Evolutionary conservation across 1,140 invertebrate species (phyloP).

Genomic region (Pogonognathellus flavescens): DNA sequence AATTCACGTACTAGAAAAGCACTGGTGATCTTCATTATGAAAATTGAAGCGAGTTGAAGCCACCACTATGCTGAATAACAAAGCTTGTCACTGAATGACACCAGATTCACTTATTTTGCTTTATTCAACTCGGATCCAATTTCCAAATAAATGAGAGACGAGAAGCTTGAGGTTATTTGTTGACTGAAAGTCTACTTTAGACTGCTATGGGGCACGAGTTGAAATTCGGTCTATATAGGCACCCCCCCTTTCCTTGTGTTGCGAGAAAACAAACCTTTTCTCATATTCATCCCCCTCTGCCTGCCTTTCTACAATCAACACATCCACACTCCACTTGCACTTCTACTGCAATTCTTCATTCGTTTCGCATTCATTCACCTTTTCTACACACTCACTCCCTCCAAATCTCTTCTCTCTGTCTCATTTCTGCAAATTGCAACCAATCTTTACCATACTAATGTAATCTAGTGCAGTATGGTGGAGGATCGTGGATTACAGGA

Average conservation of each 20-base stretch:
- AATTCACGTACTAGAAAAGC: slow-evolving; percentile 28
- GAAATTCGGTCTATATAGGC: slow-evolving; percentile 53
- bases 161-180: neutral
- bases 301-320: neutral
- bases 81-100: neutral
- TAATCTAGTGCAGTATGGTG: neutral
- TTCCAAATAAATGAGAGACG: neutral
- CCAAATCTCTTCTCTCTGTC: too few relatives aligned
- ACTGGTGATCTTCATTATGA: slow-evolving; percentile 41
- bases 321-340: neutral
- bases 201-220: slow-evolving; percentile 21
- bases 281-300: neutral
- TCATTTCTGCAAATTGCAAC: neutral
- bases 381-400: too few relatives aligned
- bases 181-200: slow-evolving; percentile 12
- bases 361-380: too few relatives aligned
- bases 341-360: neutral
- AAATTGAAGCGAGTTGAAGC: slow-evolving; percentile 1
- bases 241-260: neutral
- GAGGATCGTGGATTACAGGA: neutral
- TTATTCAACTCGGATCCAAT: slow-evolving; percentile 9
- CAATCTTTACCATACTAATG: too few relatives aligned
- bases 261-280: neutral
- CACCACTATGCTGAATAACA: neutral
- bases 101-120: neutral